These are phyloP conservation scores for Corythornis cristatus DNA, from an alignment of 2,113 vertebrate species.

Conservation along the genomic window DNA sequence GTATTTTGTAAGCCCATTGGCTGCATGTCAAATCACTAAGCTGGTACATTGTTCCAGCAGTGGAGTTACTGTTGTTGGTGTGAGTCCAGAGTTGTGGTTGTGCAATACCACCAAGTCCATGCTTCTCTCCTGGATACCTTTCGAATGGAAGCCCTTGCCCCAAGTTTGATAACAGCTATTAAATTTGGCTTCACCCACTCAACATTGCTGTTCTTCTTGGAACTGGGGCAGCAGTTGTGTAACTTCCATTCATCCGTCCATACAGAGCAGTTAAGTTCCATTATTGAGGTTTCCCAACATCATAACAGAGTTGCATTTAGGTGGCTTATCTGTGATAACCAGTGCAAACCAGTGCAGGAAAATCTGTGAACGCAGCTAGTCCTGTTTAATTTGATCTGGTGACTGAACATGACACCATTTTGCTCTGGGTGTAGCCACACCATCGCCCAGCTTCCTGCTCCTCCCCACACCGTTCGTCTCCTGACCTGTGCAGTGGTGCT, in stretches of 20 bases:
- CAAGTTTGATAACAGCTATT: slow-evolving; percentile 41
- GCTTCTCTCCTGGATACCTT: neutral
- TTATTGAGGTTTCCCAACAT: slow-evolving; percentile 54
- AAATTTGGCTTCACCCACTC: slow-evolving; percentile 3
- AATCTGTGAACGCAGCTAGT: neutral
- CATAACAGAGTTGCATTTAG: slow-evolving; percentile 12
- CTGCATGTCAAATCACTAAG: neutral
- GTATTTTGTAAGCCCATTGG: slow-evolving; percentile 56
- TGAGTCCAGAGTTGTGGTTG: slow-evolving; percentile 28
- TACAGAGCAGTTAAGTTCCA: slow-evolving; percentile 32
- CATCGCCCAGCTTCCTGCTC: neutral
- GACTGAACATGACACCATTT: neutral
- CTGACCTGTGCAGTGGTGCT: fast-evolving
- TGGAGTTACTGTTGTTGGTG: slow-evolving; percentile 27
- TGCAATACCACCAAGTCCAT: neutral
- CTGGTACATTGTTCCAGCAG: slow-evolving; percentile 17
- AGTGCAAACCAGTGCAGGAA: slow-evolving; percentile 37
- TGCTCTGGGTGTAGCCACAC: neutral
- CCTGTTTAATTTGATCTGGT: slow-evolving; percentile 10
- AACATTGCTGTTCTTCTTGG: neutral
- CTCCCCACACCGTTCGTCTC: neutral
- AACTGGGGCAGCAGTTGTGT: neutral
- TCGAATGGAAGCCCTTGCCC: slow-evolving; percentile 17
- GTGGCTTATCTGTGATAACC: slow-evolving; percentile 53
- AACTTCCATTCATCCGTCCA: slow-evolving; percentile 39